phyloP scores from a whole-genome alignment of 2,113 vertebrate genomes.

The Anarhynchus alexandrinus region DNA sequence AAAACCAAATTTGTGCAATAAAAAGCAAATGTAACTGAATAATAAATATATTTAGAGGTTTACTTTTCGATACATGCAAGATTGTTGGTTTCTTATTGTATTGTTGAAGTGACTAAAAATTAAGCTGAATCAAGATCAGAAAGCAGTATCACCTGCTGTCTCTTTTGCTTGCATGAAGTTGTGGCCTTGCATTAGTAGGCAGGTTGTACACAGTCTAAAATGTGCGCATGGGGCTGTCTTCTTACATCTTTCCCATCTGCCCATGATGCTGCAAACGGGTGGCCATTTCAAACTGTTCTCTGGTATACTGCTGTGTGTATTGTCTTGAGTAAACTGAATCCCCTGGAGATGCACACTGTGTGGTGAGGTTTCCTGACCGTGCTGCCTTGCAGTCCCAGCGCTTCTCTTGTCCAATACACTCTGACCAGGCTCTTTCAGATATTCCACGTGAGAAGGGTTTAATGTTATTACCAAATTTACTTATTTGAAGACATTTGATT shows the following conservation, averaged over 20 bases:
- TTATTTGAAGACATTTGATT: background rate
- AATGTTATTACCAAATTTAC: background rate
- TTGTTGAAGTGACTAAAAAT: background rate
- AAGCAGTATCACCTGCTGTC: background rate
- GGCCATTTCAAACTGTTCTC: background rate
- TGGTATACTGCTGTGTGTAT: background rate
- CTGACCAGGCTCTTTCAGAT: background rate
- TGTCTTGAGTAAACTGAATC: background rate
- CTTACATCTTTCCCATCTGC: background rate
- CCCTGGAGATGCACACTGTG: fast-evolving
- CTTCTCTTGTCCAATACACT: background rate
- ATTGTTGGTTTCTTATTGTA: background rate
- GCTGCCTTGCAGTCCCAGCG: background rate
- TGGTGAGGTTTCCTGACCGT: background rate
- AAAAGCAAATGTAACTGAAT: constrained; percentile 59
- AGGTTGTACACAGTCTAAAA: background rate
- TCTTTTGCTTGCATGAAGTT: background rate
- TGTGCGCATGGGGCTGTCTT: background rate
- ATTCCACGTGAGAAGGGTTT: background rate
- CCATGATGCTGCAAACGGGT: background rate
- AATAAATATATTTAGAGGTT: constrained; percentile 68
- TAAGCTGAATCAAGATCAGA: background rate
- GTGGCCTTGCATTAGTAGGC: background rate
- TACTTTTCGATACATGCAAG: constrained; percentile 47
- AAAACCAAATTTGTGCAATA: constrained; percentile 64